Base-by-base conservation (phyloP, 2,888 invertebrate species). In the Conops quadrifasciatus region DNA sequence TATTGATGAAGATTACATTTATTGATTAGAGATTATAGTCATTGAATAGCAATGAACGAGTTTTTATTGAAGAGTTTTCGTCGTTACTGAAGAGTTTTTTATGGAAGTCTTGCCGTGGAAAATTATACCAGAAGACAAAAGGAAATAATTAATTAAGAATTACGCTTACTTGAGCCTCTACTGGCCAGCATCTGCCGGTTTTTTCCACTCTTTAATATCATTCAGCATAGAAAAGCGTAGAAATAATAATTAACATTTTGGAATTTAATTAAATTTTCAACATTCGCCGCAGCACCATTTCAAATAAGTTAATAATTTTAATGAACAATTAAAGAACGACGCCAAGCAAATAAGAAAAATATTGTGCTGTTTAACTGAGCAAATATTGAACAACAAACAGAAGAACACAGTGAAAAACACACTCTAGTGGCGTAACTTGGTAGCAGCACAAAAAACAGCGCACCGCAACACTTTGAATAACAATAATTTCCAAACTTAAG, bases 231-330 rank as follows among this genome's bases (percentile, higher is more conserved):
- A n/a, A 13, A 26, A 58, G 7, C 36, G 4, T 3, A 43, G 26
- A 43, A 36, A 53, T n/a, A 53, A 4, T 1, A 21, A 21, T 11
- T 53, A 7, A 21, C 5, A 21, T 43, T 11, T 43, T 15, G n/a
- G 36, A 63, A 47, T 63, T 47, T 63, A 45, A 63, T 63, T 63
- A 63, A 63, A 47, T 63, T 63, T 47, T 45, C 24, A 24, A 5
- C 45, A 63, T 15, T 19, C 26, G 24, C 26, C 28, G 63, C 47
- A 63, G 47, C 63, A 47, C 63, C 28, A 47, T 4, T n/a, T 24
- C 21, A 63, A 45, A 47, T 47, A 47, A 47, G 47, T 26, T 45
- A 45, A 45, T 26, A 15, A 47, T 15, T 62, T 62, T 19, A 62
- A 62, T 26, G 21, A 45, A 26, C 62, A 45, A 45, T 36, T n/a